Evolutionary conservation across 1,140 invertebrate genomes (phyloP).

Genomic region (Drosophila sechellia): DNA sequence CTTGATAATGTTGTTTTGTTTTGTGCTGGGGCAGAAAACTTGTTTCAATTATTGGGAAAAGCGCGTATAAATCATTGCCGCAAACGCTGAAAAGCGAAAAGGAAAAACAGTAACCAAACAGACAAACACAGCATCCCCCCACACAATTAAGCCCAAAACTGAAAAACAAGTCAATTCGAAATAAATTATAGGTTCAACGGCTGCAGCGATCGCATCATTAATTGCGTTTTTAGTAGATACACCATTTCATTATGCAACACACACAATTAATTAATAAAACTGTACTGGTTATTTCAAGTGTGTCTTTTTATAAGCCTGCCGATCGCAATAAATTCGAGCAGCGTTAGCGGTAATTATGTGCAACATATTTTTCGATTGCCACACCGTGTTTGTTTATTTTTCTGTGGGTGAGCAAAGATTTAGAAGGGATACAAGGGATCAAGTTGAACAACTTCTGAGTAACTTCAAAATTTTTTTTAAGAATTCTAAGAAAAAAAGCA

Average conservation of each 20-base stretch:
- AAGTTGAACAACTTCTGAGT: neutral
- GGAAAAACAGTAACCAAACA: neutral
- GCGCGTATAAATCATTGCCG: conserved; percentile 31
- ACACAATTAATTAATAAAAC: conserved; percentile 48
- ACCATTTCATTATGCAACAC: conserved; percentile 2
- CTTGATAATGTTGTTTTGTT: conserved; percentile 41
- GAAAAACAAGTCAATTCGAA: conserved; percentile 33
- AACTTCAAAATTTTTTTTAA: neutral
- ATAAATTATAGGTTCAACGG: conserved; percentile 41
- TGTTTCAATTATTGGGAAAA: conserved; percentile 65
- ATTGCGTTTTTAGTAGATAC: conserved; percentile 13
- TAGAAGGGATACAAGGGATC: conserved; percentile 29
- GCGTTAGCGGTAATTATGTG: conserved; percentile 39
- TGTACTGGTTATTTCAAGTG: conserved; percentile 12
- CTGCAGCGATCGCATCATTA: conserved; percentile 34
- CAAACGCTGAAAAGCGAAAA: neutral
- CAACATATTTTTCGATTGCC: conserved; percentile 7
- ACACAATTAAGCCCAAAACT: conserved; percentile 1
- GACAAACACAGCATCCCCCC: conserved; percentile 17
- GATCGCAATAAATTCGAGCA: conserved; percentile 22
- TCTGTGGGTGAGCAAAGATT: conserved; percentile 4
- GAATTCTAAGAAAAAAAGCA: conserved; percentile 2
- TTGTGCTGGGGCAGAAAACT: conserved; percentile 27
- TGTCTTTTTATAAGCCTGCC: conserved; percentile 5
- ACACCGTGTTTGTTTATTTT: neutral